Evolutionary conservation across 2,888 invertebrate species (phyloP), one percentile per base, ranked within the genome.

Genomic region (Liopterus haemorrhoidalis): DNA sequence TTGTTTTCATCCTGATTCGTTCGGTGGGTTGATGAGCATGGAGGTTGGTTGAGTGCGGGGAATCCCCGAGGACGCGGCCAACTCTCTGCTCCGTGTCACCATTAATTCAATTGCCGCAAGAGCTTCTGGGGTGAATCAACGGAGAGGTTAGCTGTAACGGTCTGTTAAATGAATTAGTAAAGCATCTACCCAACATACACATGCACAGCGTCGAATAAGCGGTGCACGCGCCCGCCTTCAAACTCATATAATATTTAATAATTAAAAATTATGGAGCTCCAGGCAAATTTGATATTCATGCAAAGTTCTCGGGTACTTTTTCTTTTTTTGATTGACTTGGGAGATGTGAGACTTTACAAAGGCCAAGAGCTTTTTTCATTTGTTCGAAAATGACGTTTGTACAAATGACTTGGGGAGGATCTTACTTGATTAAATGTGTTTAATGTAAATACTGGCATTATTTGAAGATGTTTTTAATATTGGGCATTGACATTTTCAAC

Each of bases 101-200:
- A 49, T 52, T 56, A 57, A 57, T 57, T 56, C 56, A 52, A 57
- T 57, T 55, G 55, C 47, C 41, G 48, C 43, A 46, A 38, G 21
- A 18, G 30, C 48, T 41, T 47, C 38, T 15, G 30, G 19, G 28
- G 39, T 25, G 39, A 39, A 39, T 39, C 39, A 38, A 30, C 39
- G 30, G 30, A 22, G 48, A 30, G 32, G 16, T 16, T 16, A 12
- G 50, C 44, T 41, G 50, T 51, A 51, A 59, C 59, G 61, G 60
- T 61, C 60, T 59, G 57, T 56, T 61, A 61, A 60, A 59, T 57
- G 61, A 61, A 60, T 59, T 61, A 60, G 56, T 58, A 60, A 59
- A 57, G 41, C 43, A 50, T 38, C 41, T 41, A 46, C 40, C 37
- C 49, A 45, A 50, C 49, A 49, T 48, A 50, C n/a, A n/a, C n/a